Conservation (phyloP, 1,140 invertebrate species). For the Sogatella furcifera region DNA sequence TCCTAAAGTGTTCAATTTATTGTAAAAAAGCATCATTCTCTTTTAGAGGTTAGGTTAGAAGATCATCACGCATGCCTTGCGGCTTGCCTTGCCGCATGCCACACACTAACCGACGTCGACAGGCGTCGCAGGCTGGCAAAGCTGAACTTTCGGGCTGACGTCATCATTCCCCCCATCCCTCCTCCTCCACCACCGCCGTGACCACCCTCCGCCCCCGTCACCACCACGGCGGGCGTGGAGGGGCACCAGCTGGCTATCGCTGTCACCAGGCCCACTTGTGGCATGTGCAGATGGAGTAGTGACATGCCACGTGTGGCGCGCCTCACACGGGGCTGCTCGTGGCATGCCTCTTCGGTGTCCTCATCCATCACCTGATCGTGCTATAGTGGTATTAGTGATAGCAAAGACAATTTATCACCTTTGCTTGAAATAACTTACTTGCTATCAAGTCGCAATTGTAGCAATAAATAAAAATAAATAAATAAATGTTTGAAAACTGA, state of each 20-base stretch:
- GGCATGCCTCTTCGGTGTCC: neutral
- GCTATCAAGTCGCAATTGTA: too few relatives aligned
- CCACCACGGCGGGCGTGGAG: neutral
- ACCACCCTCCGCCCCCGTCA: constrained; percentile 2
- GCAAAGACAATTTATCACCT: too few relatives aligned
- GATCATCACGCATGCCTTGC: too few relatives aligned
- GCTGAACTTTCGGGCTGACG: constrained; percentile 15
- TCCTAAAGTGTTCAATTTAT: too few relatives aligned
- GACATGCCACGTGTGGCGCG: constrained; percentile 8
- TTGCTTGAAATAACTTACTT: too few relatives aligned
- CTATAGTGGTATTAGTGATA: too few relatives aligned
- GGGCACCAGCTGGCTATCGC: neutral
- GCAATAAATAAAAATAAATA: too few relatives aligned
- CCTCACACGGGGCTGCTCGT: neutral
- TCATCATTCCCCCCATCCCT: neutral
- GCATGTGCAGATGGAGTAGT: constrained; percentile 13
- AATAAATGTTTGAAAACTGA: too few relatives aligned
- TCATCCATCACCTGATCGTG: neutral
- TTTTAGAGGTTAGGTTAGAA: too few relatives aligned
- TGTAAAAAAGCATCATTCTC: too few relatives aligned
- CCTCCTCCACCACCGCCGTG: too few relatives aligned
- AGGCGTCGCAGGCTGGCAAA: constrained; percentile 17
- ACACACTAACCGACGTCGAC: constrained; percentile 15
- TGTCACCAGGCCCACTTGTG: neutral
- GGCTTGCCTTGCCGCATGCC: too few relatives aligned